phyloP scores from a whole-genome alignment of 2,113 vertebrate species.

The Cyrtonyx montezumae region DNA sequence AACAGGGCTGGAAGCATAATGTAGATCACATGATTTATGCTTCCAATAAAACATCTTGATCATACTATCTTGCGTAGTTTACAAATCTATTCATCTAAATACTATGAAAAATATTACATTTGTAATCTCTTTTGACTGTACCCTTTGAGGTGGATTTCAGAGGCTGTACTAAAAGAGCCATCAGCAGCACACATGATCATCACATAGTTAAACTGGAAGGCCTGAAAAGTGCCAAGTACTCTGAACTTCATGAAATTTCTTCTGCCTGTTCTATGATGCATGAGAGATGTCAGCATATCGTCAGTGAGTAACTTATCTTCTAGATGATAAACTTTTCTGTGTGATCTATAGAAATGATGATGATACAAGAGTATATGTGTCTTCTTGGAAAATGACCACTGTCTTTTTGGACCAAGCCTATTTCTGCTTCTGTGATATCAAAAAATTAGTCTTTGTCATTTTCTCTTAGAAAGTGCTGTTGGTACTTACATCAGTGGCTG shows the following conservation, averaged over 20 bases:
- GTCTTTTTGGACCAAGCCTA: background rate
- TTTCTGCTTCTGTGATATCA: fast-evolving
- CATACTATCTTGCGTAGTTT: background rate
- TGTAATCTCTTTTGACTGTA: background rate
- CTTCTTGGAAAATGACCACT: background rate
- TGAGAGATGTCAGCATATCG: background rate
- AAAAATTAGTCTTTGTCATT: background rate
- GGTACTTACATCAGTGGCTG: background rate
- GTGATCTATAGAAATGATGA: background rate
- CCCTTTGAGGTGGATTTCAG: background rate
- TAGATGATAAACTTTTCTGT: background rate
- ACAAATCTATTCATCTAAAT: constrained; percentile 6
- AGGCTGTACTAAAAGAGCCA: background rate
- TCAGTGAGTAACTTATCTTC: background rate
- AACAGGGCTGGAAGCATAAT: background rate
- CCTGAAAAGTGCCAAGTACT: background rate
- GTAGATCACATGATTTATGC: background rate
- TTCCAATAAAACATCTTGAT: constrained; percentile 10
- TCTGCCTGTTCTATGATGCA: background rate
- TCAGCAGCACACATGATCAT: background rate
- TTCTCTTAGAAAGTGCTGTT: background rate
- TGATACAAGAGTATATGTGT: background rate
- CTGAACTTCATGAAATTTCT: background rate
- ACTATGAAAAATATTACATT: constrained; percentile 19
- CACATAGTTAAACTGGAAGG: background rate